These are phyloP conservation scores for Tinea trinotella DNA, from an alignment of 2,888 invertebrate genomes.

Conservation along the genomic window DNA sequence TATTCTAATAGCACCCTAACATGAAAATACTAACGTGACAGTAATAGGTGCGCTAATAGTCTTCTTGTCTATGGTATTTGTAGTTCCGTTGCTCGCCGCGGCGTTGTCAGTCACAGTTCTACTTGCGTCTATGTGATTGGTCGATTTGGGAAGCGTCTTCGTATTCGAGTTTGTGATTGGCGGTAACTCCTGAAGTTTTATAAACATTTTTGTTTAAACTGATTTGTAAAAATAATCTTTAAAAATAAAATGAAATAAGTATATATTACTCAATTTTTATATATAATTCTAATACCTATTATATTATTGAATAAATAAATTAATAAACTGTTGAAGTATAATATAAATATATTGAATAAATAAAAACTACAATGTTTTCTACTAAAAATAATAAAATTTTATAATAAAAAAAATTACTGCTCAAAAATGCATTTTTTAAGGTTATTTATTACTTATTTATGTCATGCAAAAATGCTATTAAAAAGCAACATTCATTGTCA, in stretches of 20 bases:
- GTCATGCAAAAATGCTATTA: constrained; percentile 19
- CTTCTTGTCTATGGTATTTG: constrained; percentile 61
- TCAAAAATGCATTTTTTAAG: constrained; percentile 3
- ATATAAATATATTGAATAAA: neutral
- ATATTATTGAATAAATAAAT: neutral
- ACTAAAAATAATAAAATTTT: constrained; percentile 1
- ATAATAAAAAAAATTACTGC: constrained; percentile 20
- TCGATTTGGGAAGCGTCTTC: constrained; percentile 32
- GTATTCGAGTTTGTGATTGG: constrained; percentile 59
- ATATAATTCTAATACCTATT: neutral
- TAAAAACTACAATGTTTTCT: neutral
- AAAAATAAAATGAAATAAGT: too few relatives aligned
- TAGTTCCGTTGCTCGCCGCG: constrained; percentile 34
- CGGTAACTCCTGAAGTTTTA: constrained; percentile 51
- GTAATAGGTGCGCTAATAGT: constrained; percentile 65
- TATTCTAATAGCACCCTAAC: too few relatives aligned
- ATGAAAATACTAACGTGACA: constrained; percentile 63
- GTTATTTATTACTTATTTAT: neutral
- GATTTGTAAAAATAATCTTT: too few relatives aligned
- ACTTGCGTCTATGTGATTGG: constrained; percentile 28
- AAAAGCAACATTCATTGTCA: constrained; percentile 22
- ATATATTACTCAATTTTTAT: too few relatives aligned
- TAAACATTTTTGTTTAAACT: neutral
- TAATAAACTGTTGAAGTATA: neutral
- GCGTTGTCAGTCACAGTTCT: constrained; percentile 23